Base-by-base conservation (phyloP, 2,797 vertebrate species). In the Danio jaintianensis region DNA sequence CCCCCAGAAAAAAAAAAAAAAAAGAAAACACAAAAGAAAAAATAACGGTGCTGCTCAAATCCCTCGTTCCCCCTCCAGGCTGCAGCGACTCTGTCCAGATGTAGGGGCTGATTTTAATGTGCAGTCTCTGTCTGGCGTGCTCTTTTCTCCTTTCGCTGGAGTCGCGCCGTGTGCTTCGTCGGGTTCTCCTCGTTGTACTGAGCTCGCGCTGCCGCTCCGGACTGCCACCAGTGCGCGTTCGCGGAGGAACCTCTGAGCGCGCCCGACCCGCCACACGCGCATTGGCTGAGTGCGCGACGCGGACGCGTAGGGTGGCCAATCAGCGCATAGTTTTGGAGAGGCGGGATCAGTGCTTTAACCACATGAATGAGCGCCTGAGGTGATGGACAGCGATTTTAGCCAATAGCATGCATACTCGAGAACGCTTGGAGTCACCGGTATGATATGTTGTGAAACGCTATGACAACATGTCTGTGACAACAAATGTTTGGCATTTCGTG, bases 131-230 rank as follows among this genome's bases (percentile, higher is more conserved):
- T 12, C 38, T 55, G 16, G 66, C 15, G 53, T n/a, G 71, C 13
- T 20, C 68, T 73, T 45, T 74, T 36, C 59, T 64, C 61, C 74
- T 88, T 91, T 89, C 87, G 86, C 83, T 85, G 91, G 85, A 88
- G 85, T 87, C 89, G 88, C 81, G 12, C 78, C 72, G 22, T 82
- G 61, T 66, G 78, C 64, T 88, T n/a, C 89, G 85, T 87, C 43
- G 88, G 20, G 12, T 16, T 43, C 64, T 81, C 42, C 88, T 86
- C 90, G 90, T 91, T 93, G 85, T 88, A 87, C 91, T 72, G 92
- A 90, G 92, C 89, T 91, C 90, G 89, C 89, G 78, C 86, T 91
- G 87, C 91, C 90, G 90, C 89, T 91, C 90, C 89, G 88, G 92
- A 92, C 70, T 78, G 64, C 90, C 85, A 83, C 85, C 90, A 90